Evolutionary conservation across 1,140 invertebrate genomes (phyloP), one percentile per base, ranked within the genome.

Genomic region (Heterodera schachtii): DNA sequence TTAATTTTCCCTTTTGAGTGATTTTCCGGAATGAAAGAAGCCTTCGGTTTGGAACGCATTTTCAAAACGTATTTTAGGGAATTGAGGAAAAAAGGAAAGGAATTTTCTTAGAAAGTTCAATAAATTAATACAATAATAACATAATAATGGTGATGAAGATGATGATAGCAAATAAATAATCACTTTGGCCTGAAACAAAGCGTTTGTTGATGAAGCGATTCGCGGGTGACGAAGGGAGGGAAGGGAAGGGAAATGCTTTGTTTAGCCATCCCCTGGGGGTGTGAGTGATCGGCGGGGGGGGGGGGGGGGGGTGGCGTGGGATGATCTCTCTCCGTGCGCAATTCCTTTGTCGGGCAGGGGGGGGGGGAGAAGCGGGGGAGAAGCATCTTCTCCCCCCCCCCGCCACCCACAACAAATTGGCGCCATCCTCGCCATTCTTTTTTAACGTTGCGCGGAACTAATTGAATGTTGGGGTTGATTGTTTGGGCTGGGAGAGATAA

Each of bases 381-480:
- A 31, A 43, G 69, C 31, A 71, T 71, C 9, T 31, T 31, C 8
- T 31, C 7, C 44, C 31, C 44, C 69, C 69, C 31, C 69, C 69
- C 16, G 13, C 57, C 69, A 5, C 69, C 69, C 57, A 13, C 9
- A 60, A 60, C 69, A 71, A 71, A 71, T 71, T 71, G 69, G 21
- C 69, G 69, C 69, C 69, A 41, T 46, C 44, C 69, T n/a, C 31
- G 11, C 69, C n/a, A 43, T n/a, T 43, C 8, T 46, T 46, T 71
- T 71, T 71, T 46, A 46, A 9, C 31, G 31, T 43, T 46, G 31
- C 69, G 69, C 69, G 69, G 69, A 46, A 71, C 69, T 71, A 71
- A 71, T 71, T 71, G 69, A 71, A 71, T 43, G 31, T 71, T n/a
- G 69, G 31, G 16, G 57, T 11, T 60, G 57, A 60, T 60, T 60